These are phyloP conservation scores for Blastobasis adustella DNA, from an alignment of 2,888 invertebrate genomes.

Conservation along the genomic window DNA sequence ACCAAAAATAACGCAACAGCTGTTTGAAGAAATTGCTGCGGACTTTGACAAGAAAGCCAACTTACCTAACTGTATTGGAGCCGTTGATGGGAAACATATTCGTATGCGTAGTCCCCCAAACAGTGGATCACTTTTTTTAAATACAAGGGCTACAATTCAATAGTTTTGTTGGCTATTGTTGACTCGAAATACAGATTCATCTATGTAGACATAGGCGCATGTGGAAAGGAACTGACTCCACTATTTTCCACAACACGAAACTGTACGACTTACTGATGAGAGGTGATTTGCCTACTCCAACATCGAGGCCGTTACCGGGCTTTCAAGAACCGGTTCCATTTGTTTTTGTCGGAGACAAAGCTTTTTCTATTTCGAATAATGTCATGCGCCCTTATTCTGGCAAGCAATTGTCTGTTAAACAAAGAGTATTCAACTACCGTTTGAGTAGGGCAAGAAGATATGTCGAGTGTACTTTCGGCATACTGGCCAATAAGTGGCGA, in stretches of 20 bases:
- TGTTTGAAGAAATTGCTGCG: slow-evolving; percentile 2
- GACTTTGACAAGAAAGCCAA: slow-evolving; percentile 10
- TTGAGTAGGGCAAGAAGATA: not conserved
- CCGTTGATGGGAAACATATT: slow-evolving; percentile 20
- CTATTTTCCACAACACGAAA: slow-evolving; percentile 11
- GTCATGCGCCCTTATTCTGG: not conserved
- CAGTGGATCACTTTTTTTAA: slow-evolving; percentile 18
- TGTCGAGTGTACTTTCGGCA: not conserved
- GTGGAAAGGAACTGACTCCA: slow-evolving; percentile 15
- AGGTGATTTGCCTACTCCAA: not conserved
- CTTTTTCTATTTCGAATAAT: too few relatives aligned
- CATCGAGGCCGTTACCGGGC: not conserved
- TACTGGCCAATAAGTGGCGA: not conserved
- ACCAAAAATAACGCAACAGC: slow-evolving; percentile 5
- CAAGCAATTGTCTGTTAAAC: not conserved
- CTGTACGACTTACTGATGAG: not conserved
- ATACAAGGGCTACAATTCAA: slow-evolving; percentile 17
- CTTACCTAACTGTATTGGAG: slow-evolving; percentile 18
- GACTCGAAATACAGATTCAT: slow-evolving; percentile 15
- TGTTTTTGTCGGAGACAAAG: too few relatives aligned
- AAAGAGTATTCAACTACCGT: too few relatives aligned
- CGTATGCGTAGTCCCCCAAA: slow-evolving; percentile 11
- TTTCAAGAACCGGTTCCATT: not conserved
- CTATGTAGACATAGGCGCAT: slow-evolving; percentile 17
- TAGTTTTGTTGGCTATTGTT: slow-evolving; percentile 17